Evolutionary conservation across 2,113 vertebrate species (phyloP).

Genomic region (Barnardius zonarius): DNA sequence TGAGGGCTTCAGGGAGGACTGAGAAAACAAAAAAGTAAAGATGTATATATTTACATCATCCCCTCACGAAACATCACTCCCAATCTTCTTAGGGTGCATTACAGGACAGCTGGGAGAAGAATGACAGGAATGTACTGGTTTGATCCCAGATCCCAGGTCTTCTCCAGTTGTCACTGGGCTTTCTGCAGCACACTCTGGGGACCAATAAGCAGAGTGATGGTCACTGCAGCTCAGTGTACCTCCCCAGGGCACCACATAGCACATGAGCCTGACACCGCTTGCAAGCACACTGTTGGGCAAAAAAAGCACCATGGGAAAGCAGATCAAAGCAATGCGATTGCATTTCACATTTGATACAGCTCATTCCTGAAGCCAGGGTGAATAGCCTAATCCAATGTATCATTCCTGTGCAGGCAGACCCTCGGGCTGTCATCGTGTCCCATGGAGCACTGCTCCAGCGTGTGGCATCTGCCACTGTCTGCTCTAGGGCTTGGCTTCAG

Average conservation of each 20-base stretch:
- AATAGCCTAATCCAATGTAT: constrained; percentile 60
- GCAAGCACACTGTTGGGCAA: background rate
- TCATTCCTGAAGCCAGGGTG: constrained; percentile 53
- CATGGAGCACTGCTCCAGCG: constrained; percentile 27
- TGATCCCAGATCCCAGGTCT: background rate
- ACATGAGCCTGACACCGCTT: background rate
- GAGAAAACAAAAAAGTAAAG: background rate
- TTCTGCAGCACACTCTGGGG: background rate
- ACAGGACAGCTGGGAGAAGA: background rate
- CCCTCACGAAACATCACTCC: background rate
- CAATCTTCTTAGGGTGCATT: background rate
- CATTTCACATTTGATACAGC: constrained; percentile 35
- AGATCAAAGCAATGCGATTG: constrained; percentile 55
- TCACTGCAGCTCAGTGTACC: background rate
- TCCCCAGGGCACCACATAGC: fast-evolving
- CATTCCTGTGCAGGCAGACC: constrained; percentile 60
- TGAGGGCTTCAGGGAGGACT: background rate
- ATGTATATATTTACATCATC: background rate
- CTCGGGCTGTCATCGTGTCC: constrained; percentile 30
- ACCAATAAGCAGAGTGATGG: background rate
- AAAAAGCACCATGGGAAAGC: background rate
- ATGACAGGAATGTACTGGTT: background rate
- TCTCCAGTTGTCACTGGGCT: background rate
- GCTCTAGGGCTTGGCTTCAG: constrained; percentile 56
- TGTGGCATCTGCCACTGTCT: constrained; percentile 48